Conservation (phyloP, 2,113 vertebrate genomes). For the Stigmatopora nigra region DNA sequence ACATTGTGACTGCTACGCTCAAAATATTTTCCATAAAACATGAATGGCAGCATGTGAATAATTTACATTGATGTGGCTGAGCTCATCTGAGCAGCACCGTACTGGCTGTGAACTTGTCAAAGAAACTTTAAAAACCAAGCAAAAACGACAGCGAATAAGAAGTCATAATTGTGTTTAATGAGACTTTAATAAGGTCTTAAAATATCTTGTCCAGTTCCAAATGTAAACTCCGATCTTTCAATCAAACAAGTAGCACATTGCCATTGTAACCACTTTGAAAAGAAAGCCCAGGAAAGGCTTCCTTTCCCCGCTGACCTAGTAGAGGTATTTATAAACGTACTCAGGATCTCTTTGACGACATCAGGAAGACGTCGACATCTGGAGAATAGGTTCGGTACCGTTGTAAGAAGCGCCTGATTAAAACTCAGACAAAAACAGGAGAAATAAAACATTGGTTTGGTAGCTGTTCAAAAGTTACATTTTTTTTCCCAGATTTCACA, state of each 20-base stretch:
- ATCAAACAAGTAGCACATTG: not conserved
- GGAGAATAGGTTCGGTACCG: conserved; percentile 50
- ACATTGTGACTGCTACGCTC: not conserved
- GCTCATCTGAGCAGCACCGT: not conserved
- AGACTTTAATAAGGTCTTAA: not conserved
- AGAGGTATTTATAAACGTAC: conserved; percentile 62
- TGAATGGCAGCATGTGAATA: not conserved
- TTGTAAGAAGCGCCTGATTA: conserved; percentile 11
- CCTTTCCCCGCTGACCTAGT: conserved; percentile 51
- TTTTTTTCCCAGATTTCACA: no score
- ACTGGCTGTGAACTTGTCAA: not conserved
- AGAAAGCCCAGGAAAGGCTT: conserved; percentile 56
- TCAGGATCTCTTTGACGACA: conserved; percentile 43
- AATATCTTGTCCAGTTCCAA: not conserved
- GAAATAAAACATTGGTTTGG: conserved; percentile 12
- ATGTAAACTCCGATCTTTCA: not conserved
- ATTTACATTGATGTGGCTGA: not conserved
- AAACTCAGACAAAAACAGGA: conserved; percentile 12
- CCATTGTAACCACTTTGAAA: conserved; percentile 1
- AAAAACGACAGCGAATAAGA: not conserved
- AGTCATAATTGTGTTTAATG: not conserved
- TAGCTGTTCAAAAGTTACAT: no score
- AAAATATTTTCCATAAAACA: not conserved
- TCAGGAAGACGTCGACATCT: conserved; percentile 63
- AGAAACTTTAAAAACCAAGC: not conserved